A percentile compares a stretch with the other conserved stretches of the same genome.
phyloP scores from a whole-genome alignment of 2,888 invertebrate species.

The Omphaloscelis lunosa region DNA sequence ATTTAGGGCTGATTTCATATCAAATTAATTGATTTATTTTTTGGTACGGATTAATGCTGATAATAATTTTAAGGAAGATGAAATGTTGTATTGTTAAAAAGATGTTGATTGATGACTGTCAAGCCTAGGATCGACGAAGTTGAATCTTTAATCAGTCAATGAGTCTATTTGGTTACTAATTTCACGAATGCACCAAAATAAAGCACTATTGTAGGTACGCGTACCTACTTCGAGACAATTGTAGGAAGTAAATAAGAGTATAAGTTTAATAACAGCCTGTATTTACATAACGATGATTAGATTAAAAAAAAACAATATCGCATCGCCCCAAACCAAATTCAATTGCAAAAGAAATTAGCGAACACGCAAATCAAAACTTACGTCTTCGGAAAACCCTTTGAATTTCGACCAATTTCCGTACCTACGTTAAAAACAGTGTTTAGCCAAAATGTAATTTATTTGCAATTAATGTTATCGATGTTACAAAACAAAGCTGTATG shows the following conservation, averaged over 20 bases:
- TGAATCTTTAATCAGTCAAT: not conserved
- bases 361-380: constrained; percentile 64
- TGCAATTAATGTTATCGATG: constrained; percentile 84
- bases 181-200: not conserved
- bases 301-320: constrained; percentile 30
- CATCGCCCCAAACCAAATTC: constrained; percentile 12
- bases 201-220: not conserved
- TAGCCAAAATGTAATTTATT: constrained; percentile 77
- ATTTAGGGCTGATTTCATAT: not conserved
- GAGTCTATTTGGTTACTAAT: not conserved
- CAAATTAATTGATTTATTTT: not conserved
- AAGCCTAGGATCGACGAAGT: no score
- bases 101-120: not conserved
- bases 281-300: constrained; percentile 43
- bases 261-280: not conserved
- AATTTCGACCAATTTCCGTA: constrained; percentile 71
- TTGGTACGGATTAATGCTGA: not conserved
- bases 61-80: no score
- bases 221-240: not conserved
- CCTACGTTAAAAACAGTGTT: constrained; percentile 65
- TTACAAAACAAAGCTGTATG: constrained; percentile 75
- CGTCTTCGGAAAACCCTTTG: constrained; percentile 24
- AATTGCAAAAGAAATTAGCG: constrained; percentile 50
- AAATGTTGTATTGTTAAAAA: not conserved
- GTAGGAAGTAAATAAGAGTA: not conserved